Conservation (phyloP, 2,113 vertebrate species). For the Oriolus oriolus region DNA sequence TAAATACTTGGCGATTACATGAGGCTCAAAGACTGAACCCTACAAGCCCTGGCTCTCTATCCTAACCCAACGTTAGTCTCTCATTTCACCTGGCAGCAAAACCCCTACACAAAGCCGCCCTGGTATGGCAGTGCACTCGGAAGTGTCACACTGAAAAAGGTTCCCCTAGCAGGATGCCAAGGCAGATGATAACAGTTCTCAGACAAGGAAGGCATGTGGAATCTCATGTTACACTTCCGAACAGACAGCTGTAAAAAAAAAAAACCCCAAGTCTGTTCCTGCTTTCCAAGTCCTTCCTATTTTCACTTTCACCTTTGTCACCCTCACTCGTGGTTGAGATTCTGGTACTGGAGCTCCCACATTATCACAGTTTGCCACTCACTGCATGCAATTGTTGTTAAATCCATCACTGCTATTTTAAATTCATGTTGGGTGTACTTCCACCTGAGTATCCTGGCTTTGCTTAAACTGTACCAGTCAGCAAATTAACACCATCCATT, state of each 20-base stretch:
- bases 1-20: accelerated
- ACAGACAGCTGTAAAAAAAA: not conserved
- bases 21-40: not conserved
- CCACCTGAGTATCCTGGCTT: not conserved
- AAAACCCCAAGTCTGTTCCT: not conserved
- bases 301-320: not conserved
- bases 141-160: not conserved
- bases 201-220: not conserved
- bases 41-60: not conserved
- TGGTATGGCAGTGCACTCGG: accelerated
- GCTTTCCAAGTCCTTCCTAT: not conserved
- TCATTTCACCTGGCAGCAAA: not conserved
- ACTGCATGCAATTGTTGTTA: not conserved
- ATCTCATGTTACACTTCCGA: not conserved
- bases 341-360: not conserved
- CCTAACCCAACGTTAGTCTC: accelerated
- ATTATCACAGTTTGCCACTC: not conserved
- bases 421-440: not conserved
- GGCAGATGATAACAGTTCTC: not conserved
- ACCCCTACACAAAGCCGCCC: not conserved
- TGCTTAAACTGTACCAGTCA: not conserved
- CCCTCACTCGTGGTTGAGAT: not conserved
- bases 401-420: not conserved
- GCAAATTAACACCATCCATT: not conserved
- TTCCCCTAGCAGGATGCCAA: not conserved